Evolutionary conservation across 2,797 vertebrate genomes (phyloP), one percentile per base, ranked within the genome.

Genomic region (Sphenopsis melanotis): DNA sequence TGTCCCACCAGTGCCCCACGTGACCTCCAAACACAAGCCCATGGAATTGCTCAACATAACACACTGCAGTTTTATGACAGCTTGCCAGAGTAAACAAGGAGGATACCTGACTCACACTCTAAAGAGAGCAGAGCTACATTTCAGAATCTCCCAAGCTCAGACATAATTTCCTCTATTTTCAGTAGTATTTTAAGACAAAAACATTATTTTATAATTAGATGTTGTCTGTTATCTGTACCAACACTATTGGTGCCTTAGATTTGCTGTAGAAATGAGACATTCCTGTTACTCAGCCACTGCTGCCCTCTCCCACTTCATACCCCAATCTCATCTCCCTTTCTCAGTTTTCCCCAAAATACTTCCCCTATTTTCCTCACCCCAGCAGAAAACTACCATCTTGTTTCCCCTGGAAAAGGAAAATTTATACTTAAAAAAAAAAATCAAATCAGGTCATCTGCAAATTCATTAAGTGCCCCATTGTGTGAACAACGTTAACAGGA

Each of bases 51-150:
- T 55, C 91, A 96, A 93, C 56, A 42, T 6, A 91, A 91, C 46
- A 91, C 84, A 21, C 36, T n/a, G 72, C 39, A 88, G 57, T 37
- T 95, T 72, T 79, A 42, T 22, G 68, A 90, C 82, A 87, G 59
- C 66, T 49, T 82, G 80, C 64, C 92, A 90, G 70, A 63, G 74
- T 88, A 95, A 96, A 95, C 83, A 94, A 96, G 88, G 52, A 94
- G 42, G 70, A 94, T 89, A 93, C 83, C 88, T 82, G 88, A 96
- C 88, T 95, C 88, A 84, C 47, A 18, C 69, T 27, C 39, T 87
- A 87, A 93, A 63, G 59, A 90, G 59, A 91, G 37, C 36, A 79
- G 8, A 90, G 86, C 49, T 41, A 7, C 47, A n/a, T 29, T 68
- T 60, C 74, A 92, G 77, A 84, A 52, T 84, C 39, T 52, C 80